Base-by-base conservation (phyloP, 1,140 invertebrate species). In the Ostrea edulis region DNA sequence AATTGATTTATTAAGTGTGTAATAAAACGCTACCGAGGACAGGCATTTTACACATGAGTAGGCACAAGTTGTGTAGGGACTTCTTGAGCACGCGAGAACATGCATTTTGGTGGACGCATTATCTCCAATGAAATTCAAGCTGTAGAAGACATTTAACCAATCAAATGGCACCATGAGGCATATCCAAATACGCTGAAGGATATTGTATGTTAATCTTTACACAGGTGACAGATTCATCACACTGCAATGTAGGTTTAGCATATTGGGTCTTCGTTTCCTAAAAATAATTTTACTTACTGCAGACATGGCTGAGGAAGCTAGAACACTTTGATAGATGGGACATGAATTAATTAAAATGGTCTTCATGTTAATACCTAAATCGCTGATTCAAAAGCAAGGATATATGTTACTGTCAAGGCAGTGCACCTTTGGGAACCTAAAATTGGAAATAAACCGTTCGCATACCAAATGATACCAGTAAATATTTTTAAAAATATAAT, bases 11-110 rank as follows among this genome's bases (percentile, higher is more conserved):
- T 77, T 22, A 25, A 11, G 68, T 77, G 68, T 77, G 22, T 35
- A 14, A 77, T 62, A 77, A 77, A 77, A 29, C 68, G 29, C 68
- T 9, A 35, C 14, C 68, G 14, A 17, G 12, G 68, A 77, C 68
- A 77, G 68, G 29, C 68, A 77, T 29, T 77, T 77, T 77, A 77
- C 68, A 25, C 68, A 77, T 77, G 68, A 77, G 68, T 77, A 77
- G 29, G 29, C 68, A 77, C 29, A 77, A 25, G 68, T 77, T 25
- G 68, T 77, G 8, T 17, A 9, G 68, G 68, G 68, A 77, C 68
- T 77, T 77, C 68, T 77, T 29, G 68, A 77, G 25, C 68, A 25
- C 14, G 14, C 25, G 11, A 22, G 14, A 25, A 77, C 68, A 77
- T 77, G 68, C 68, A 14, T 77, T 77, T 77, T 25, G 68, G 25